Evolutionary conservation across 2,797 vertebrate species (phyloP), one percentile per base, ranked within the genome.

Genomic region (Spondyliosoma cantharus): DNA sequence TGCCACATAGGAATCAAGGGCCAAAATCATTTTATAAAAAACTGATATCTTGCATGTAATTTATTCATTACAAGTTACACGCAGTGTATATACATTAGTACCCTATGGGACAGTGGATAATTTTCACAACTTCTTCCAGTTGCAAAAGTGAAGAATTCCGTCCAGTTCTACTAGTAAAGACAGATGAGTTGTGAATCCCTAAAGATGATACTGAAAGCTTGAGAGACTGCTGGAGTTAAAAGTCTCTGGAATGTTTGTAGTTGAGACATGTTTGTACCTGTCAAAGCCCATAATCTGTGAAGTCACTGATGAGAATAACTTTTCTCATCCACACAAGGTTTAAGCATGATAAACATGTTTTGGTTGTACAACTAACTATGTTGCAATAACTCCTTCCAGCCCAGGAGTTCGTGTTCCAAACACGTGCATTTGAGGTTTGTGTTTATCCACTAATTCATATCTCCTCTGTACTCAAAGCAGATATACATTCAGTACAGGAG

Each of bases 201-300:
- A 11, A 43, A 54, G 67, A 45, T 65, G 46, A 74, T 56, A 54
- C 20, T 11, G 20, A 68, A 53, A 63, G 58, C 45, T 37, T 45
- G 42, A 5, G 64, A 69, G 43, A 66, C 68, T 63, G 54, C 50
- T 66, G 53, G 32, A 83, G 74, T 59, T 63, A 29, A 37, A 80
- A 24, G 73, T 73, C 61, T 83, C 63, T 75, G 90, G 90, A 93
- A 90, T 88, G 86, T 81, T 80, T 73, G 61, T 54, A 68, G 71
- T 75, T 5, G 0, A 57, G 81, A 79, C 89, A 67, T 61, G 87
- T 90, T 83, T 59, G 57, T 80, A 54, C 91, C 0, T 11, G 89
- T 87, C 61, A 3, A 69, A 79, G 72, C 80, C 58, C 60, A 73
- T 56, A 59, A 80, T 76, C 75, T 76, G 72, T 74, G 71, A 62